A percentile compares a stretch with the other conserved stretches of the same genome.
These are phyloP conservation scores for Cheirogaleus major DNA, from an alignment of 2,797 vertebrate genomes.

Conservation along the genomic window DNA sequence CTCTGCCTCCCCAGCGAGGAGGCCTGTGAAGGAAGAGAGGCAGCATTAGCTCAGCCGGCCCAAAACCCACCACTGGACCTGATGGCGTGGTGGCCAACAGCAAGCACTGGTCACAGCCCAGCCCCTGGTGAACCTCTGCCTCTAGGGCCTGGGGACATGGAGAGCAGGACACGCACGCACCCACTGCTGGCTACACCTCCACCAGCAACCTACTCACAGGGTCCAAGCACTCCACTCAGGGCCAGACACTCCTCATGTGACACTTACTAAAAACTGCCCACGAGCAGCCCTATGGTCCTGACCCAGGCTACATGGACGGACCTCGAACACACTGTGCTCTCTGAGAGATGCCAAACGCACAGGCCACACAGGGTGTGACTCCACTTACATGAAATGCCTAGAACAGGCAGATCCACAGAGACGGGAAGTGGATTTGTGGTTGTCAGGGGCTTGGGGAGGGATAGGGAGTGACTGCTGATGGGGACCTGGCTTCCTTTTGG, in stretches of 20 bases:
- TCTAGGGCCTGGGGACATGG: not conserved
- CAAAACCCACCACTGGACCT: accelerated
- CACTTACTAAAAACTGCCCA: not conserved
- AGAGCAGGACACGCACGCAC: not conserved
- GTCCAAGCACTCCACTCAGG: not conserved
- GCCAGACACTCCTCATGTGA: too few species aligned
- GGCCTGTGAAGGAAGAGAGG: constrained; percentile 78
- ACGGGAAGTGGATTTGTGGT: not conserved
- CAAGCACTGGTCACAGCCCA: not conserved
- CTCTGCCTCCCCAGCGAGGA: constrained; percentile 86
- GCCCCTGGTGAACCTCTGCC: not conserved
- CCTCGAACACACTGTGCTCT: not conserved
- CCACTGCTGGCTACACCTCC: not conserved
- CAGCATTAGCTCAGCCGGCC: accelerated
- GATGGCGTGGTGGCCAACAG: accelerated
- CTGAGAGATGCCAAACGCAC: not conserved
- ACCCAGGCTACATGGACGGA: too few species aligned
- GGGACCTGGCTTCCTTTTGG: too few species aligned
- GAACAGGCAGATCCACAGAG: not conserved
- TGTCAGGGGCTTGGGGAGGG: too few species aligned
- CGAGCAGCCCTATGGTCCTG: not conserved
- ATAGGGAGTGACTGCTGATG: not conserved
- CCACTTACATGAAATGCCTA: not conserved
- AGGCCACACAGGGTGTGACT: too few species aligned
- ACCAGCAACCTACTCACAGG: not conserved